A percentile compares a stretch with the other conserved stretches of the same genome.
Evolutionary conservation across 1,140 invertebrate genomes (phyloP).

Genomic region (Macrobrachium rosenbergii): DNA sequence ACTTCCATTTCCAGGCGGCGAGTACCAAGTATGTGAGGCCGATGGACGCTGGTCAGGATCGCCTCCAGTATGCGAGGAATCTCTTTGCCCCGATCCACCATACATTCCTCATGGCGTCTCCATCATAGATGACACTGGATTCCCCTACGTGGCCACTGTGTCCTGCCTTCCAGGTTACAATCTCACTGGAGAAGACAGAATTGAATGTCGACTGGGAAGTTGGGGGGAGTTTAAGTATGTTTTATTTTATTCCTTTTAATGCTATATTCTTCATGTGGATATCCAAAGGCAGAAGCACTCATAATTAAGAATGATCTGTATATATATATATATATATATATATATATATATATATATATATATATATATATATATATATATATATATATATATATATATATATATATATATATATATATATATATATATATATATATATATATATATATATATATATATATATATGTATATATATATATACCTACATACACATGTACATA

Average conservation of each 20-base stretch:
- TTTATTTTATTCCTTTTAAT: not conserved
- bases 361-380: too few species aligned
- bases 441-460: too few species aligned
- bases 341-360: too few species aligned
- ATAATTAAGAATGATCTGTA: not conserved
- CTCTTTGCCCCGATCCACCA: constrained; percentile 4
- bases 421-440: not conserved
- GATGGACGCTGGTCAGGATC: constrained; percentile 28
- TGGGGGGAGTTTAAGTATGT: constrained; percentile 43
- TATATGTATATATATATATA: too few species aligned
- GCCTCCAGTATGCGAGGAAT: constrained; percentile 3
- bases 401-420: not conserved
- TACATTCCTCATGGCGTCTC: not conserved
- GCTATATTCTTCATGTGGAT: too few species aligned
- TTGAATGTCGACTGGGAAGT: not conserved
- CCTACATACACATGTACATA: not conserved
- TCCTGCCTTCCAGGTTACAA: constrained; percentile 28
- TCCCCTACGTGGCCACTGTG: constrained; percentile 24
- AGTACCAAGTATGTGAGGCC: constrained; percentile 40
- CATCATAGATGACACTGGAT: not conserved
- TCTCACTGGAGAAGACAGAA: not conserved
- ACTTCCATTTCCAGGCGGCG: constrained; percentile 25
- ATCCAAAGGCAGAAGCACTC: too few species aligned
- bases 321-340: too few species aligned
- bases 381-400: too few species aligned